Evolutionary conservation across 2,888 invertebrate species (phyloP), one percentile per base, ranked within the genome.

Genomic region (Allophyes oxyacanthae): DNA sequence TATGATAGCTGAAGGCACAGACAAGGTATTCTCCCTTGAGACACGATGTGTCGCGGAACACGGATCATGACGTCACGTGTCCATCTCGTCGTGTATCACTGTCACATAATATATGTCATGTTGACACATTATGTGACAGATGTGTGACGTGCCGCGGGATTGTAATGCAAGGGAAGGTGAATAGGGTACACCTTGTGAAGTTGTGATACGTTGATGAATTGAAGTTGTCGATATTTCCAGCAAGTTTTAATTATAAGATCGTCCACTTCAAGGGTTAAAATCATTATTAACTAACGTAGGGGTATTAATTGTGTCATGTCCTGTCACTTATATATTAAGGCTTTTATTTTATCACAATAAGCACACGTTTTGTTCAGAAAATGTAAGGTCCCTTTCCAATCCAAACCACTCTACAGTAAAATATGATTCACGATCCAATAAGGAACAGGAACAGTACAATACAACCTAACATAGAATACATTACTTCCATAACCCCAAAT

Each of bases 341-440:
- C n/a, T n/a, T n/a, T n/a, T n/a, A n/a, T n/a, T n/a, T n/a, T n/a
- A n/a, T n/a, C 20, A 20, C 20, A 20, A 20, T n/a, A n/a, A n/a
- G n/a, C 20, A 20, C 20, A 20, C 4, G 20, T 20, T 2, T 20
- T 20, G 20, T 4, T 20, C 4, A 20, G 20, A 20, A 20, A 20
- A 20, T 20, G 20, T 37, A 13, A 13, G 6, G n/a, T 30, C 13
- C 4, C 14, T 37, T 28, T 14, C 6, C 2, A 37, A 11, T 13
- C 9, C 10, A 43, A 5, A 37, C 30, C 33, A 8, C 6, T 5
- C 13, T 11, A 9, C 3, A 26, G 6, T 33, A 28, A 59, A 52
- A 43, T 13, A 43, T 34, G 42, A 25, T 11, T 43, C 1, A 43
- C 15, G 34, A 33, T 14, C 9, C 30, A 41, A 48, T 66, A 40